phyloP scores from a whole-genome alignment of 2,113 vertebrate species.

The Lepisosteus oculatus region DNA sequence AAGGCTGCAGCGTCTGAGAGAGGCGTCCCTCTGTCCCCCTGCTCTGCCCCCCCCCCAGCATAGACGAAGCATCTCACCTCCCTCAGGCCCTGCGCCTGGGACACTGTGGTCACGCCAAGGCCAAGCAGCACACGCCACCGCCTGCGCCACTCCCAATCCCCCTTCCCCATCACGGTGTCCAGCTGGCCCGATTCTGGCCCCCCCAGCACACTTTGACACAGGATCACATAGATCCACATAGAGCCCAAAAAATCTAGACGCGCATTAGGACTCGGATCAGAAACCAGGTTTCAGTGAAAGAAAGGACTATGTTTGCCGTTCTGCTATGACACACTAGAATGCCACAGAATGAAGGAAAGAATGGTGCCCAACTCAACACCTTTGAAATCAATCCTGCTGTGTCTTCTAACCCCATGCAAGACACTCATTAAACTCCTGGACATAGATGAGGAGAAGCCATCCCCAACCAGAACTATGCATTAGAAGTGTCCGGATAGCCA shows the following conservation, averaged over 20 bases:
- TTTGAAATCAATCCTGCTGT: no score
- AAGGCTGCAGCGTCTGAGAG: conserved; percentile 47
- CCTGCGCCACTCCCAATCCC: neutral
- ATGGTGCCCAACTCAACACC: neutral
- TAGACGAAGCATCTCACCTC: conserved; percentile 16
- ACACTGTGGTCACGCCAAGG: neutral
- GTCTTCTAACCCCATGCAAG: no score
- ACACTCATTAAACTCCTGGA: no score
- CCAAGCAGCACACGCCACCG: conserved; percentile 10
- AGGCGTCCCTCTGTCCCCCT: conserved; percentile 29
- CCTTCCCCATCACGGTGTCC: neutral
- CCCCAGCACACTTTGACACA: neutral
- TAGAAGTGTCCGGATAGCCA: conserved; percentile 16
- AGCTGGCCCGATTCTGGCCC: neutral
- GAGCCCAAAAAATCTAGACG: no score
- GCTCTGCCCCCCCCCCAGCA: conserved; percentile 11
- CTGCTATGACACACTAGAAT: neutral
- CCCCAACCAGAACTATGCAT: conserved; percentile 16
- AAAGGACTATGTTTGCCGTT: no score
- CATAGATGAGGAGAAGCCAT: neutral
- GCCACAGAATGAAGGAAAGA: neutral
- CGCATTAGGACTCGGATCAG: no score
- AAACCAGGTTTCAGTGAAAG: no score
- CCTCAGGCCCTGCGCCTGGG: conserved; percentile 2
- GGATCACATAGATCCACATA: no score